These are phyloP conservation scores for Drosophila triauraria DNA, from an alignment of 1,140 invertebrate genomes.

Conservation along the genomic window DNA sequence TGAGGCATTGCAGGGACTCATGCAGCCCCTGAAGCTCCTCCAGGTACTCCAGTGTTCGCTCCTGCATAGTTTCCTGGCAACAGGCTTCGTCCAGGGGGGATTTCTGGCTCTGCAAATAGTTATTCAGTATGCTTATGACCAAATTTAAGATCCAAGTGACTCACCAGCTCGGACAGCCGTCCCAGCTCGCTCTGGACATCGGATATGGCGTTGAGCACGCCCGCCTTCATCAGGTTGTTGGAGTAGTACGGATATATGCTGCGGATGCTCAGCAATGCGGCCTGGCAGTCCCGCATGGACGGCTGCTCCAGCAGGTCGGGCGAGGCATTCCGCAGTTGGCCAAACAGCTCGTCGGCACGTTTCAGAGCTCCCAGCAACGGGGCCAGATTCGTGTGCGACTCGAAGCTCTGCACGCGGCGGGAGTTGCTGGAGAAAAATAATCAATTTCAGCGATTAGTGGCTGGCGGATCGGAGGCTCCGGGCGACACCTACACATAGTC, in stretches of 20 bases:
- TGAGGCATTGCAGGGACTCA: slow-evolving; percentile 67
- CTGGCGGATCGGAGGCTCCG: neutral
- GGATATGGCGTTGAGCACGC: slow-evolving; percentile 78
- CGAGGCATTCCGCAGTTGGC: slow-evolving; percentile 53
- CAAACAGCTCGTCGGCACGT: slow-evolving; percentile 78
- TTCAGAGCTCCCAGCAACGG: slow-evolving; percentile 73
- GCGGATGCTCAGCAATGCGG: slow-evolving; percentile 69
- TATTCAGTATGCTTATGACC: neutral
- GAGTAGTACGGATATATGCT: slow-evolving; percentile 81
- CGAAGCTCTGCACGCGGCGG: slow-evolving; percentile 78
- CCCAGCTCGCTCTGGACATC: slow-evolving; percentile 80
- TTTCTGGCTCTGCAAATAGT: slow-evolving; percentile 69
- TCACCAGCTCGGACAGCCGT: slow-evolving; percentile 69
- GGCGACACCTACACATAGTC: slow-evolving; percentile 69
- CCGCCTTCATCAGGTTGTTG: slow-evolving; percentile 79
- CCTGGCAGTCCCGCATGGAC: slow-evolving; percentile 69
- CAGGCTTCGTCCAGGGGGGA: slow-evolving; percentile 78
- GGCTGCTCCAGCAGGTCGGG: slow-evolving; percentile 67
- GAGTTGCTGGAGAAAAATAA: slow-evolving; percentile 62
- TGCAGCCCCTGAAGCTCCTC: slow-evolving; percentile 70
- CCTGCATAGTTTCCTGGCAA: slow-evolving; percentile 78
- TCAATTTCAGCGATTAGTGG: neutral
- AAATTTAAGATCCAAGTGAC: neutral
- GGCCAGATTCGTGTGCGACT: slow-evolving; percentile 79
- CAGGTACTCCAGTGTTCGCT: slow-evolving; percentile 66